phyloP scores from a whole-genome alignment of 2,888 invertebrate genomes.

The Synergus gifuensis region DNA sequence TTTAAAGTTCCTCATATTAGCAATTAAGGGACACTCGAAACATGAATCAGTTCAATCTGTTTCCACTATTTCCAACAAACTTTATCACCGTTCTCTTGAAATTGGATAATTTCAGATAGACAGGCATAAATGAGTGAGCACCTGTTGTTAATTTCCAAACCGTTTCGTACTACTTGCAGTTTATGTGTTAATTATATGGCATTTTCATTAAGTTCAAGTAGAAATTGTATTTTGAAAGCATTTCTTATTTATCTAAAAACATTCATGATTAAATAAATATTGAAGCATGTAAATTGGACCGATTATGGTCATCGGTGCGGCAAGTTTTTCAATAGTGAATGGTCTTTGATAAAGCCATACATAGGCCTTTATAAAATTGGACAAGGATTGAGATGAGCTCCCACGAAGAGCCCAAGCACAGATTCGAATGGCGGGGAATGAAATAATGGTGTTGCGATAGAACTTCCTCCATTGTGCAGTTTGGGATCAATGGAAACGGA shows the following conservation, averaged over 20 bases:
- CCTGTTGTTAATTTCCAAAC: neutral
- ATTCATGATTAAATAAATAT: neutral
- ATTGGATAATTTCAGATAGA: neutral
- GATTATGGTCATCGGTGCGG: neutral
- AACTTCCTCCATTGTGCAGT: conserved; percentile 63
- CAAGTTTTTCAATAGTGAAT: neutral
- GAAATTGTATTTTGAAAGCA: neutral
- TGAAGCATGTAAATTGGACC: neutral
- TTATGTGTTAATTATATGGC: neutral
- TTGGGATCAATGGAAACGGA: conserved; percentile 64
- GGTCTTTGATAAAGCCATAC: neutral
- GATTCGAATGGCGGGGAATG: conserved; percentile 41
- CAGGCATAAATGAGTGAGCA: neutral
- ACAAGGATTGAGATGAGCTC: neutral
- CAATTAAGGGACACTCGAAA: neutral
- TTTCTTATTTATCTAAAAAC: too few species aligned
- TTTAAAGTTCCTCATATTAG: conserved; percentile 16
- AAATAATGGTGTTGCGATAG: conserved; percentile 63
- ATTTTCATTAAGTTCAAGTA: neutral
- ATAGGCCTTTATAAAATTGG: neutral
- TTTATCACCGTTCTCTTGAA: neutral
- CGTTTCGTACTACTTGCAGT: neutral
- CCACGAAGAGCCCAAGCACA: conserved; percentile 4
- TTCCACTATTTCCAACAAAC: neutral
- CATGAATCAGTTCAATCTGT: neutral